Base-by-base conservation (phyloP, 2,113 vertebrate species). In the Pungitius pungitius region DNA sequence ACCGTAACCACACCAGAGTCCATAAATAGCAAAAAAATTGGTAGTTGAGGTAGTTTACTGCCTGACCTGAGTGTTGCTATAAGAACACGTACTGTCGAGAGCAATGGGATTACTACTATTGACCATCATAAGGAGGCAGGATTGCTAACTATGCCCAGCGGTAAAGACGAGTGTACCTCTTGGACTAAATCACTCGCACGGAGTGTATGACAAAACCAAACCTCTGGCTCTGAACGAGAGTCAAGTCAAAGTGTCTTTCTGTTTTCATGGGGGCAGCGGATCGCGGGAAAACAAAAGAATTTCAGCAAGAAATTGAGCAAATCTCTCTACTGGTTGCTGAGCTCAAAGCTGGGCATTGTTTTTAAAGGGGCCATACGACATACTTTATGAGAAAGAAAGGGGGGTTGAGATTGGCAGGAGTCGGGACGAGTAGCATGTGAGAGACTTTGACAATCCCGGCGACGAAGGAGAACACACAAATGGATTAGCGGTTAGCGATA, bases 391-490 rank as follows among this genome's bases (percentile, higher is more conserved):
- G 65, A 80, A 73, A 73, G 65, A 75, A 79, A 43, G 42, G 43
- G 39, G 72, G 73, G 77, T 84, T 82, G 83, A 58, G 78, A 73
- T 86, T 75, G 75, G 59, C 66, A 24, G 67, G 73, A 80, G 80
- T 63, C 37, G 78, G 82, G 69, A 77, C 64, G 61, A 30, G 62
- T 35, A 24, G 69, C 65, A 69, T 45, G 22, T n/a, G 60, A 73
- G 73, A 72, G 71, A 82, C 70, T 62, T 67, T 79, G 73, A 88
- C 79, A 81, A 81, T 84, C 73, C 72, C 6, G n/a, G 60, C 49
- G 76, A 80, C 73, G 81, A 80, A 88, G 75, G 85, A 90, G 83
- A 89, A 85, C 82, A 85, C 73, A 88, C 82, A 69, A 47, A 47
- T 51, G 62, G 83, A 90, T 90, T 91, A 88, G 75, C 54, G 45